Percentiles rank a stretch among this genome's conserved stretches.
Evolutionary conservation across 2,797 vertebrate genomes (phyloP).

Genomic region (Astyanax mexicanus): DNA sequence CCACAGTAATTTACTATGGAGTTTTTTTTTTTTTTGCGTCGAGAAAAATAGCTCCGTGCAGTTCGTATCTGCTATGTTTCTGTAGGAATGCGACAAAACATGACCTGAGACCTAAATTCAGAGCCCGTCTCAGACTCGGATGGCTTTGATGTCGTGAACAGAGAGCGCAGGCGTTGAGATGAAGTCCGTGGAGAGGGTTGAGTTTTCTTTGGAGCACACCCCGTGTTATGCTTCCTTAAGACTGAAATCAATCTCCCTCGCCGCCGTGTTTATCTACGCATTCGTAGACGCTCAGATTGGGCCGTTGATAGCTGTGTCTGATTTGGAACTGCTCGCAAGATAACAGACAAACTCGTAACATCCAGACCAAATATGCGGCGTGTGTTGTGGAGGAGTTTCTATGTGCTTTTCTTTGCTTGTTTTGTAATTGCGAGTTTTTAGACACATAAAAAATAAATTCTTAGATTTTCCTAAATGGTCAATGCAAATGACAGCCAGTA

Average conservation of each 20-base stretch:
- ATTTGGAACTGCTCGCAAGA: neutral
- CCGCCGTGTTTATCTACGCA: slow-evolving; percentile 13
- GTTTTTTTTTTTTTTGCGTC: slow-evolving; percentile 15
- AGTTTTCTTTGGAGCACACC: slow-evolving; percentile 2
- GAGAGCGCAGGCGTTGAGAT: neutral
- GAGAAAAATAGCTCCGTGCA: neutral
- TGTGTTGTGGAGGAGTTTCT: neutral
- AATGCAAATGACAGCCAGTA: no score
- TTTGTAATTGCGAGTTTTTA: neutral
- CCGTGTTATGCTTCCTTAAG: slow-evolving; percentile 28
- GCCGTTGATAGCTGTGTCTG: neutral
- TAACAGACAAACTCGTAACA: slow-evolving; percentile 1
- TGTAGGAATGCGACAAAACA: slow-evolving; percentile 26
- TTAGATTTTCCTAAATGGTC: no score
- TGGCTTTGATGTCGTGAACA: slow-evolving; percentile 18
- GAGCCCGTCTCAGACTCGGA: neutral
- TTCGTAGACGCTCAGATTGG: slow-evolving; percentile 18
- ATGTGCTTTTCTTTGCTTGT: neutral
- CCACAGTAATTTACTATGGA: neutral
- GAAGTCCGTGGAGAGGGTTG: slow-evolving; percentile 4
- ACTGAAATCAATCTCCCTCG: slow-evolving; percentile 30
- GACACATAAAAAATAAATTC: no score
- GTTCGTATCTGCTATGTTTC: slow-evolving; percentile 15
- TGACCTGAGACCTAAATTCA: slow-evolving; percentile 17
- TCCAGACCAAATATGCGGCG: neutral